phyloP scores from a whole-genome alignment of 2,888 invertebrate species.

The Eristalis tenax region DNA sequence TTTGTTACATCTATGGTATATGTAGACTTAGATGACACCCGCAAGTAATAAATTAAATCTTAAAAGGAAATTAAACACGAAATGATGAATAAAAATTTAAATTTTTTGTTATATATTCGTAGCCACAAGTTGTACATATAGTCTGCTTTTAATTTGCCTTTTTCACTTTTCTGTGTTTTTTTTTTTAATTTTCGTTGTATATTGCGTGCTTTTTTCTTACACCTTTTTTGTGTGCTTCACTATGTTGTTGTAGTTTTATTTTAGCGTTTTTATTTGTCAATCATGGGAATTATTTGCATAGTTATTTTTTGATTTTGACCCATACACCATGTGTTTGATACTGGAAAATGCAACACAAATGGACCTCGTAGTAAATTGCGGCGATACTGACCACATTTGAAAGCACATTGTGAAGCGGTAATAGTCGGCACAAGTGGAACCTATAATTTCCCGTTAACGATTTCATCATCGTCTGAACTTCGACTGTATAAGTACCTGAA shows the following conservation, averaged over 20 bases:
- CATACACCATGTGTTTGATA: no score
- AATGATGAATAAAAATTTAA: conserved; percentile 27
- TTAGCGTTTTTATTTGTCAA: no score
- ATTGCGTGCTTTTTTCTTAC: background rate
- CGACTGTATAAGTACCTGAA: no score
- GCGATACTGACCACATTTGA: no score
- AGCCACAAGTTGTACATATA: conserved; percentile 1
- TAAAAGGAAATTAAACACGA: conserved; percentile 9
- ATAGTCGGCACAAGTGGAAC: no score
- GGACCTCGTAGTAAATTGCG: no score
- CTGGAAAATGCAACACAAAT: no score
- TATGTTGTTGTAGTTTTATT: background rate
- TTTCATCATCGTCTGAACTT: no score
- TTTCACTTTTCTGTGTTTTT: background rate
- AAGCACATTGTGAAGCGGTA: no score
- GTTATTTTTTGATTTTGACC: no score
- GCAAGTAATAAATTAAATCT: background rate
- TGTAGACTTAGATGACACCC: conserved; percentile 14
- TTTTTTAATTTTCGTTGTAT: conserved; percentile 1
- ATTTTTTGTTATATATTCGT: conserved; percentile 29
- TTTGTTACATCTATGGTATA: background rate
- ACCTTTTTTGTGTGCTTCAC: background rate
- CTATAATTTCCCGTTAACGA: no score
- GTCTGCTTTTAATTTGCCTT: background rate
- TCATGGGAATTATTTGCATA: no score